Conservation (phyloP, 2,113 vertebrate species). For the Hippocampus guttulatus region DNA sequence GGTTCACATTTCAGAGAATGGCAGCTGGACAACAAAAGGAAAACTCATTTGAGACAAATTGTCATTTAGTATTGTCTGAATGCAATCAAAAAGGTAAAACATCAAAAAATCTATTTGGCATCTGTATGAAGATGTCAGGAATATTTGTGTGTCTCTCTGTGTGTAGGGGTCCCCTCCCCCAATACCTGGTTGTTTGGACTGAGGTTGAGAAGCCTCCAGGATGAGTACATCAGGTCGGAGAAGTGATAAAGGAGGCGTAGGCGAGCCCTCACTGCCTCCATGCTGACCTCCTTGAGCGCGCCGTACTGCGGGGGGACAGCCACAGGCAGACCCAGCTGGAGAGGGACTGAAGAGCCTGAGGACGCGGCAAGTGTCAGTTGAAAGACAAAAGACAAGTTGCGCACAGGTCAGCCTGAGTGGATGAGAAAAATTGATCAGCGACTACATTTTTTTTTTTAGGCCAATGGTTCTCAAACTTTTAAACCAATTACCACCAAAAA, state of each 20-base stretch:
- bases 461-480: too few relatives aligned
- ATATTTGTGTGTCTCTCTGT: neutral
- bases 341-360: constrained; percentile 64
- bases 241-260: constrained; percentile 77
- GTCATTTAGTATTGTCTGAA: too few relatives aligned
- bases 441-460: too few relatives aligned
- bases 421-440: too few relatives aligned
- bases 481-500: too few relatives aligned
- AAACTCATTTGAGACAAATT: neutral
- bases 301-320: constrained; percentile 75
- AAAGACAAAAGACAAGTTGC: neutral
- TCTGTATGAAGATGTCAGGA: neutral
- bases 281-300: constrained; percentile 71
- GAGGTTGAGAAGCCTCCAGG: constrained; percentile 77
- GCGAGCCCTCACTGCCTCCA: constrained; percentile 69
- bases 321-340: constrained; percentile 72
- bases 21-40: neutral
- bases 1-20: neutral
- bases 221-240: constrained; percentile 81
- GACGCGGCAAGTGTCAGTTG: neutral
- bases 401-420: neutral
- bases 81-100: neutral
- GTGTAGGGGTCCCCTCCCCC: neutral
- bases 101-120: neutral
- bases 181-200: constrained; percentile 73